Evolutionary conservation across 2,888 invertebrate species (phyloP), one percentile per base, ranked within the genome.

Genomic region (Heliconius aoede): DNA sequence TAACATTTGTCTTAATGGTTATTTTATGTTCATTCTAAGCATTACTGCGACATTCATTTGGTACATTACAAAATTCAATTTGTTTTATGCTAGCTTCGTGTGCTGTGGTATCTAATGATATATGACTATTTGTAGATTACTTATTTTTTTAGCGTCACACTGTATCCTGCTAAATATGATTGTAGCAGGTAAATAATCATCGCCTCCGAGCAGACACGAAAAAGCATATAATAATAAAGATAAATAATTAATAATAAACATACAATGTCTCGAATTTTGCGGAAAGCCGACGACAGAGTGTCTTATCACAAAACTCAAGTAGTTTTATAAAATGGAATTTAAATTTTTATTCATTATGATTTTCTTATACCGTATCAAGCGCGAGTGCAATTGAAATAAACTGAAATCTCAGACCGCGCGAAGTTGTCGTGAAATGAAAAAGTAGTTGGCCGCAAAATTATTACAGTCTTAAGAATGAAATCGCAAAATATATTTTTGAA

Each of bases 401-500:
- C 58, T 72, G 71, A 60, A 60, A 72, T 60, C 71, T 72, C 32
- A 72, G 71, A 72, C 58, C 58, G 24, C 51, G 58, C 24, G 24
- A 28, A 72, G 26, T 72, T 36, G 60, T 26, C 32, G 71, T 58
- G 11, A 36, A 58, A 72, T 60, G 71, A 60, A 72, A 72, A 72
- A 72, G 71, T 72, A 72, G 71, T 60, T 72, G 60, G 71, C 71
- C 58, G 60, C 60, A 60, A 72, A 72, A 72, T 72, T 60, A 60
- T 21, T 36, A 36, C 36, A 72, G 9, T 32, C 30, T 58, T n/a
- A 51, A 51, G 68, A 68, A n/a, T 51, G 7, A 68, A 51, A 51
- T 68, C 28, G 51, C 30, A 28, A 51, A 68, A 51, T 18, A 51
- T 30, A 28, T 51, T 51, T 46, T 11, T 46, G 1, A 40, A 67